These are phyloP conservation scores for Coregonus clupeaformis DNA, from an alignment of 2,113 vertebrate genomes.

Conservation along the genomic window DNA sequence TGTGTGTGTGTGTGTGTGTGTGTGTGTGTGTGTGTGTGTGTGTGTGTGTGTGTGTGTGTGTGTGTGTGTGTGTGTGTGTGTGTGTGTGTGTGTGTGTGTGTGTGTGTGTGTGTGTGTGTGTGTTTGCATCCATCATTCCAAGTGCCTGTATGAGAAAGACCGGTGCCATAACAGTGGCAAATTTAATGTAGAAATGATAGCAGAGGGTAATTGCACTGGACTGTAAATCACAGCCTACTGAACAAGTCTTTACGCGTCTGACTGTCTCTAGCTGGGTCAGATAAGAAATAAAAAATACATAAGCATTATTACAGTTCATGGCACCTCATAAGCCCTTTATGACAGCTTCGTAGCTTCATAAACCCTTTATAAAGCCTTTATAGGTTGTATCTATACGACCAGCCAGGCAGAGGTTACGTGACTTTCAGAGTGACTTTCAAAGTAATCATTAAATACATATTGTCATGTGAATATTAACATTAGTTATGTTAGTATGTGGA, in stretches of 20 bases:
- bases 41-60: background rate
- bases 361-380: no score
- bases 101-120: no score
- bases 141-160: background rate
- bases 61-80: no score
- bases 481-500: no score
- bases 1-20: constrained; percentile 5
- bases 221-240: constrained; percentile 9
- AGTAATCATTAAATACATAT: background rate
- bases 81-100: no score
- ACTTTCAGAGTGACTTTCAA: no score
- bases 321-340: no score
- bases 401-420: no score
- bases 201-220: constrained; percentile 13
- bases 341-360: no score
- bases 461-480: no score
- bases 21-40: background rate
- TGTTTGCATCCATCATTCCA: background rate
- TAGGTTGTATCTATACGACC: no score
- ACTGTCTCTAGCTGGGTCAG: background rate
- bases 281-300: background rate
- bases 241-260: background rate
- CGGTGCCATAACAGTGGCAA: constrained; percentile 10
- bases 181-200: constrained; percentile 14
- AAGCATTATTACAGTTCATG: no score